Evolutionary conservation across 2,888 invertebrate species (phyloP).

Genomic region (Hirtodrosophila duncani): DNA sequence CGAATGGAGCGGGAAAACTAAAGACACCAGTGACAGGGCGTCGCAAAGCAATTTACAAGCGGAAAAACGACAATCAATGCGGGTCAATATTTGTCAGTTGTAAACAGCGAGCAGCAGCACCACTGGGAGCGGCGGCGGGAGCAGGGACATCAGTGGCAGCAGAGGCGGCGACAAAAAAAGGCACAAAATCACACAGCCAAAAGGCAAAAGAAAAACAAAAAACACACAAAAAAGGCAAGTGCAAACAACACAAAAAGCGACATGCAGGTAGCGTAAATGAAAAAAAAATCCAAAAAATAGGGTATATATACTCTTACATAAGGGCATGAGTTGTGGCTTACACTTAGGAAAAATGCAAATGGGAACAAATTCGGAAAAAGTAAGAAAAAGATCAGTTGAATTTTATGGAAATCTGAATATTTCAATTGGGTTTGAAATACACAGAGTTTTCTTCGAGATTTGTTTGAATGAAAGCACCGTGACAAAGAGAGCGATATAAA

Average conservation of each 20-base stretch:
- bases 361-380: no score
- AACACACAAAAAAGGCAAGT: constrained; percentile 40
- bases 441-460: no score
- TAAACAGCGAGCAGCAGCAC: constrained; percentile 47
- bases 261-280: constrained; percentile 30
- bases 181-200: constrained; percentile 55
- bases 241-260: constrained; percentile 34
- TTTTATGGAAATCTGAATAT: no score
- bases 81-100: constrained; percentile 75
- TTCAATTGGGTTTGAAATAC: no score
- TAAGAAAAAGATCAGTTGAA: no score
- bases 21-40: neutral
- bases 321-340: no score
- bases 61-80: constrained; percentile 76
- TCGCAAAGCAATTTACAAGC: constrained; percentile 70
- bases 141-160: constrained; percentile 14
- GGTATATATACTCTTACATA: constrained; percentile 2
- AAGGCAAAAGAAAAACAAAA: constrained; percentile 43
- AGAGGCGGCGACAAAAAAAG: constrained; percentile 38
- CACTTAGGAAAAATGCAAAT: no score
- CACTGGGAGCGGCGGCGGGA: constrained; percentile 12
- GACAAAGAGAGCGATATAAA: no score
- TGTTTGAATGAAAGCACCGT: no score
- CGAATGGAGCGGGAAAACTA: no score
- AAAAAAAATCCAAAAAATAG: constrained; percentile 22